These are phyloP conservation scores for Himantopus leucocephalus DNA, from an alignment of 2,113 vertebrate species.

Conservation along the genomic window DNA sequence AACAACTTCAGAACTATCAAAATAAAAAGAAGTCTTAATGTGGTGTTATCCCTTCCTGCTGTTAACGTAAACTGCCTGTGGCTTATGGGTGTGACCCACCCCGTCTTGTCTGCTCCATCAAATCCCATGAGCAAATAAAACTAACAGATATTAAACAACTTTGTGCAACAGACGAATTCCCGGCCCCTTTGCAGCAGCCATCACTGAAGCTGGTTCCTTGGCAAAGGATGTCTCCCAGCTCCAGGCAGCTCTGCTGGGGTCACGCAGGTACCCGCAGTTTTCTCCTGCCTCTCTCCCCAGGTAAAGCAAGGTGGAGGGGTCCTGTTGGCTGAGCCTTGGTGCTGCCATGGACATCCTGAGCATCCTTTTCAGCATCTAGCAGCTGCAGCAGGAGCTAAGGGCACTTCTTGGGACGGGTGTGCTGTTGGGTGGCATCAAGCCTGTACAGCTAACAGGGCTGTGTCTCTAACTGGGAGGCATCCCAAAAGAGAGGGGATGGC, in stretches of 20 bases:
- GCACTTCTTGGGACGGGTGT: accelerated
- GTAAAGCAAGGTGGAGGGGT: background rate
- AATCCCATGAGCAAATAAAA: background rate
- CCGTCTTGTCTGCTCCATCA: background rate
- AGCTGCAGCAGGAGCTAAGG: background rate
- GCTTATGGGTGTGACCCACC: background rate
- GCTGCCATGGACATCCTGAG: background rate
- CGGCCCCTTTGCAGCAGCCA: background rate
- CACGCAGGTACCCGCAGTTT: background rate
- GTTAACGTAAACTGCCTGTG: background rate
- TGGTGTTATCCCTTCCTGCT: background rate
- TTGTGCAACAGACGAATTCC: background rate
- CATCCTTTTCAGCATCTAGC: background rate
- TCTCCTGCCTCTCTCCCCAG: accelerated
- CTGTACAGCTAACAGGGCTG: background rate
- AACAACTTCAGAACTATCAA: background rate
- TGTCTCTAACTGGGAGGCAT: background rate
- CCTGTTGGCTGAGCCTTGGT: background rate
- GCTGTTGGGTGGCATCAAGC: background rate
- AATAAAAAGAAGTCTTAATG: background rate
- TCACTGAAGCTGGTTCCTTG: background rate
- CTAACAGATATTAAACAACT: background rate
- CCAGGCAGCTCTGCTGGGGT: background rate
- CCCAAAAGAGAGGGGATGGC: background rate
- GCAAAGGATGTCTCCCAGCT: background rate